Conservation (phyloP, 92 coral and sea anemone genomes). For the Nematostella vectensis region DNA sequence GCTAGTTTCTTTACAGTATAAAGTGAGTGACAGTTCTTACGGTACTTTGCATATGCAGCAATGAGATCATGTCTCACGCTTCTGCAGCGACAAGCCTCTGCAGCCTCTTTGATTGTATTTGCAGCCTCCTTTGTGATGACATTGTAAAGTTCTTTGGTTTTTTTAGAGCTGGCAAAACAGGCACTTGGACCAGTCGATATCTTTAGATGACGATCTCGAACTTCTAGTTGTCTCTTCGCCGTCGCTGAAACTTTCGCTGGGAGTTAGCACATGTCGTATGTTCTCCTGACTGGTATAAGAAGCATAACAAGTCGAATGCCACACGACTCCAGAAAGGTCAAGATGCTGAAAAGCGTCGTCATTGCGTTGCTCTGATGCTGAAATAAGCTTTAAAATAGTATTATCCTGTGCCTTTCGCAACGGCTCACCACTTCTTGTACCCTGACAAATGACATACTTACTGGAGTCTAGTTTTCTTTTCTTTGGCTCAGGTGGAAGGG, state of each 20-base stretch:
- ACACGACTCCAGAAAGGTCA: not conserved
- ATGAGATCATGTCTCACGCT: too few species aligned
- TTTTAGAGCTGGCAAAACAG: not conserved
- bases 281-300: conserved; percentile 24
- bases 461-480: too few species aligned
- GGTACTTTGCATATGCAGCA: too few species aligned
- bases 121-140: not conserved
- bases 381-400: too few species aligned
- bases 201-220: not conserved
- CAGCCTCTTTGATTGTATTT: not conserved
- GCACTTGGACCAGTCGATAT: not conserved
- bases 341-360: not conserved
- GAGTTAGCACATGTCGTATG: conserved; percentile 10
- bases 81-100: too few species aligned
- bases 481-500: too few species aligned
- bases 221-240: not conserved
- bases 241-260: not conserved
- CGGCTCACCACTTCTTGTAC: too few species aligned
- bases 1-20: too few species aligned
- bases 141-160: not conserved
- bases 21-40: too few species aligned
- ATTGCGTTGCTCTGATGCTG: too few species aligned
- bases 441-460: too few species aligned
- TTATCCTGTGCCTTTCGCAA: too few species aligned
- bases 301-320: conserved; percentile 21